A percentile compares a stretch with the other conserved stretches of the same genome.
Evolutionary conservation across 1,140 invertebrate genomes (phyloP).

Genomic region (Halotydeus destructor): DNA sequence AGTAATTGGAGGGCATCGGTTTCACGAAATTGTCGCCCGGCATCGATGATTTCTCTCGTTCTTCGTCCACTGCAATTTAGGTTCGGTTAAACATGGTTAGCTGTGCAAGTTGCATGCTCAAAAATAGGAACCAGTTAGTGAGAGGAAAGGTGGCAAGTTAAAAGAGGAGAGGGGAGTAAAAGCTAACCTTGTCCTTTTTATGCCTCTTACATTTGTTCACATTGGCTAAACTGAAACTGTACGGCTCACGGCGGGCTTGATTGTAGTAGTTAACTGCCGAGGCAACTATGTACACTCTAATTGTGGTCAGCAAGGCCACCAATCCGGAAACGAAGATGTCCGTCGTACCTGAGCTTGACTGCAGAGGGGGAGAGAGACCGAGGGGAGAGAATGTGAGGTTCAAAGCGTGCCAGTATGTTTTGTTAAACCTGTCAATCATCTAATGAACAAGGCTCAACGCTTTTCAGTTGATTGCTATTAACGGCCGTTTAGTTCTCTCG

Average conservation of each 20-base stretch:
- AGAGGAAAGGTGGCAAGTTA: neutral
- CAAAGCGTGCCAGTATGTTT: no score
- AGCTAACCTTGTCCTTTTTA: neutral
- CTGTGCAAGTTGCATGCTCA: no score
- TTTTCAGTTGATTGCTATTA: no score
- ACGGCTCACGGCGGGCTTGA: constrained; percentile 16
- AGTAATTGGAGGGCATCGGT: no score
- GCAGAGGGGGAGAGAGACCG: constrained; percentile 1
- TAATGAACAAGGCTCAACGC: no score
- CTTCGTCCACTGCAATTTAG: no score
- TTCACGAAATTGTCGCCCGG: no score
- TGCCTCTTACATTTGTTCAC: neutral
- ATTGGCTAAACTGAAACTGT: neutral
- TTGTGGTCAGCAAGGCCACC: constrained; percentile 18
- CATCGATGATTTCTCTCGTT: no score
- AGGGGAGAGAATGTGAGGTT: no score
- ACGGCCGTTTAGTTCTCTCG: no score
- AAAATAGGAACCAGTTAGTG: neutral
- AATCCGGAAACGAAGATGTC: constrained; percentile 20
- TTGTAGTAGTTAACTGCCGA: constrained; percentile 19
- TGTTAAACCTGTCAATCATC: no score
- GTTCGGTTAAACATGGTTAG: no score
- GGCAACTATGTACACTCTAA: constrained; percentile 18
- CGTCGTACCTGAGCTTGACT: constrained; percentile 19
- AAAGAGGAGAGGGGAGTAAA: neutral